A percentile compares a stretch with the other conserved stretches of the same genome.
These are phyloP conservation scores for Syrmaticus mikado DNA, from an alignment of 2,113 vertebrate genomes.

Conservation along the genomic window DNA sequence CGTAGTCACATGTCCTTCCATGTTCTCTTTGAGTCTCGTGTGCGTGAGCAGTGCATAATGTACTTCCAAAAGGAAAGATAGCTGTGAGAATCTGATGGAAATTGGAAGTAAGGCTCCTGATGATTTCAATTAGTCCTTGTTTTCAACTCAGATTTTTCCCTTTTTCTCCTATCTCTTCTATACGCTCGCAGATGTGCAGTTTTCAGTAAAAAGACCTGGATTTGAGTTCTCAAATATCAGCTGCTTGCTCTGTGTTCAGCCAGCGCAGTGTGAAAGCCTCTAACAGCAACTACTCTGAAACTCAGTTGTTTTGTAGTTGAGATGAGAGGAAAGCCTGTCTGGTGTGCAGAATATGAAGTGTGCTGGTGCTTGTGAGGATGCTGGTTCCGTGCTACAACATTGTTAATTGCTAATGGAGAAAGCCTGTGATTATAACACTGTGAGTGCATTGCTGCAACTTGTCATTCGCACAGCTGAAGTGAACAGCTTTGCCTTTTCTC, in stretches of 20 bases:
- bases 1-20: neutral
- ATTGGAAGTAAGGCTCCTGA: neutral
- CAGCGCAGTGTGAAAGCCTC: neutral
- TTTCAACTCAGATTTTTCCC: neutral
- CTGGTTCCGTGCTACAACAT: neutral
- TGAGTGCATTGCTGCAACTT: neutral
- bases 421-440: neutral
- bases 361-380: neutral
- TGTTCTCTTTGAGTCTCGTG: neutral
- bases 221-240: neutral
- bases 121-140: neutral
- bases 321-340: neutral
- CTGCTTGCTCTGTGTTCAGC: neutral
- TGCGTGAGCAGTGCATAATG: neutral
- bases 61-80: neutral
- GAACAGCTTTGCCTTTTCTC: neutral
- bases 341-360: neutral
- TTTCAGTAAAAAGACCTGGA: neutral
- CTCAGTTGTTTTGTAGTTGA: fast-evolving
- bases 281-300: neutral
- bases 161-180: neutral
- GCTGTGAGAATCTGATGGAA: neutral
- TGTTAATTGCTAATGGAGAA: neutral
- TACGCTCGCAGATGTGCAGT: neutral
- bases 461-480: neutral